Percentiles rank a stretch among this genome's conserved stretches.
Evolutionary conservation across 2,113 vertebrate species (phyloP).

Genomic region (Pyxicephalus adspersus): DNA sequence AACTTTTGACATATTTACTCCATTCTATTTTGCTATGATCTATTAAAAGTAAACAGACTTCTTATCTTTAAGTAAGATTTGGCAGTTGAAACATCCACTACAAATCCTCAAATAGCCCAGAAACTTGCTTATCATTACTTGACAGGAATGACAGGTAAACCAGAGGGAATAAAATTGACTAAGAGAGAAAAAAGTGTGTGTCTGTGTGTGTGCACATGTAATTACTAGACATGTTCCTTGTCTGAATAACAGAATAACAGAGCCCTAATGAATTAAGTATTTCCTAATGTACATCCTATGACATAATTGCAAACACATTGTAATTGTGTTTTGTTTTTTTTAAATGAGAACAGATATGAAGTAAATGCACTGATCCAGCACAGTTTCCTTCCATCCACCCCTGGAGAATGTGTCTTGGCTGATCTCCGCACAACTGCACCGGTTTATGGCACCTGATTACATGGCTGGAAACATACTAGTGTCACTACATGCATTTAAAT

Average conservation of each 20-base stretch:
- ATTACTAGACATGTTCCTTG: background rate
- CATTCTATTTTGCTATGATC: too few relatives aligned
- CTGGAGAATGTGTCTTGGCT: slow-evolving; percentile 10
- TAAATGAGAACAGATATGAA: slow-evolving; percentile 8
- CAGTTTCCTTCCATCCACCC: too few relatives aligned
- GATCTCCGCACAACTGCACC: slow-evolving; percentile 18
- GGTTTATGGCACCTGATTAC: slow-evolving; percentile 28
- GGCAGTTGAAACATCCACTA: too few relatives aligned
- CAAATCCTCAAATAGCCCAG: background rate
- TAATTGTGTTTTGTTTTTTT: slow-evolving; percentile 7
- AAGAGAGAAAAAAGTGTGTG: too few relatives aligned
- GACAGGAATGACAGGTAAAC: background rate
- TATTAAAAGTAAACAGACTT: too few relatives aligned
- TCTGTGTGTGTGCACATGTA: background rate
- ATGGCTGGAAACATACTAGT: slow-evolving; percentile 25
- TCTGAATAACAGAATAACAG: background rate
- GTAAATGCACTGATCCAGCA: too few relatives aligned
- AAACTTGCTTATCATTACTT: background rate
- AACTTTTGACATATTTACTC: too few relatives aligned
- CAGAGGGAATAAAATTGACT: background rate
- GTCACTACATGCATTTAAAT: slow-evolving; percentile 39
- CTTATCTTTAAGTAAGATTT: too few relatives aligned
- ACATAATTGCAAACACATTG: background rate
- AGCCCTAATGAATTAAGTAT: slow-evolving; percentile 11
- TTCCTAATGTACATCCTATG: background rate